Base-by-base conservation (phyloP, 2,797 vertebrate species). In the Parauchenoglanis punctatus region DNA sequence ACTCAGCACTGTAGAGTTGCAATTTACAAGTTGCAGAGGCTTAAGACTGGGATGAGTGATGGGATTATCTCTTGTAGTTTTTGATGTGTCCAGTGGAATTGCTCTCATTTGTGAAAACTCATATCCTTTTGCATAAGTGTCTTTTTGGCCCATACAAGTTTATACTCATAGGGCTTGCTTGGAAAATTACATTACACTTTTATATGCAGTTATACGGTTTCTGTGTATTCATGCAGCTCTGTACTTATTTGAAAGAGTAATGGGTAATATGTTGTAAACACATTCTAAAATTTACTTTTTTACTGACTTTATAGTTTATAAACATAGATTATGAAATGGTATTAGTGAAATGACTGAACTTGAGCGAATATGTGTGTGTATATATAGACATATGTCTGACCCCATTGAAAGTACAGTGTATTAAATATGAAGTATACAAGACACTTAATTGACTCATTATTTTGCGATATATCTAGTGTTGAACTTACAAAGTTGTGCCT, bases 401-500 rank as follows among this genome's bases (percentile, higher is more conserved):
- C 8, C 8, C 35, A 75, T n/a, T n/a, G 10, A 75, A 31, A 49
- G 40, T 75, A 20, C 11, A 61, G 31, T 6, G 54, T 20, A 13
- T n/a, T 31, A 81, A 72, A 23, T 35, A 44, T 82, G 28, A 82
- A 52, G 20, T 25, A 59, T 25, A 73, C 0, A 17, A 40, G 28
- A 46, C 20, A 49, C 25, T 77, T 28, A 31, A 49, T 49, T 8
- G n/a, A 54, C 28, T 58, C 10, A 44, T 40, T 25, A 61, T 81
- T 81, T 61, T 44, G 17, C 4, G 7, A 81, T 61, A 61, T 81
- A 54, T 54, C 44, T 23, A 72, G 67, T 15, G 52, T 1, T 70
- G 28, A 83, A 96, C 98, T 97, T 96, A 99, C 99, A 92, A 97
- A 96, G 5, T 97, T 97, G 95, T 99, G 98, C 89, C 98, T 96